Conservation (phyloP, 2,888 invertebrate genomes). For the Aelia acuminata region DNA sequence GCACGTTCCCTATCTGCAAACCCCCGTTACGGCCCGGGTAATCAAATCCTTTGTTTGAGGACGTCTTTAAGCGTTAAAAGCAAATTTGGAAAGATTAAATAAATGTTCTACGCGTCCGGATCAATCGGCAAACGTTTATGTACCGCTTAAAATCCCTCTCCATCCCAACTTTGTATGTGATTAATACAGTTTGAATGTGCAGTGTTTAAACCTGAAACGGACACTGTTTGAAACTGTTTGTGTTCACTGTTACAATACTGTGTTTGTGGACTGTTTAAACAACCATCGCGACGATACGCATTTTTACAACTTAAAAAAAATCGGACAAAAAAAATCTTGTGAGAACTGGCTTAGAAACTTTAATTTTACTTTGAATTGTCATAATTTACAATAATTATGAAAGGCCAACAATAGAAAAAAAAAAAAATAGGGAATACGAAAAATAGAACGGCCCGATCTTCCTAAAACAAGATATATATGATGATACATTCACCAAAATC, state of each 20-base stretch:
- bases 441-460: no score
- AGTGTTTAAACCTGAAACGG: not conserved
- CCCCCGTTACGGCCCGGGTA: not conserved
- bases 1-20: constrained; percentile 27
- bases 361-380: no score
- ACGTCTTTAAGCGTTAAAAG: constrained; percentile 34
- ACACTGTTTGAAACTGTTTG: not conserved
- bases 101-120: constrained; percentile 8
- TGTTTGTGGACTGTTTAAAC: no score
- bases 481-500: no score
- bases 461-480: no score
- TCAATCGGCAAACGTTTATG: not conserved
- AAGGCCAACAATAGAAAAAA: no score
- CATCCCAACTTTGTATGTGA: not conserved
- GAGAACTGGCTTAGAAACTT: no score
- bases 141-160: not conserved
- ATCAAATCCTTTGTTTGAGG: constrained; percentile 29
- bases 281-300: no score
- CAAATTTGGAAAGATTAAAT: constrained; percentile 18
- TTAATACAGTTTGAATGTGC: not conserved
- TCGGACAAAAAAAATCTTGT: no score
- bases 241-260: not conserved
- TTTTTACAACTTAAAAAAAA: no score
- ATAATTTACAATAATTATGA: no score
- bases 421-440: no score